Conservation (phyloP, 2,888 invertebrate species). For the Cryptus viduatorius region DNA sequence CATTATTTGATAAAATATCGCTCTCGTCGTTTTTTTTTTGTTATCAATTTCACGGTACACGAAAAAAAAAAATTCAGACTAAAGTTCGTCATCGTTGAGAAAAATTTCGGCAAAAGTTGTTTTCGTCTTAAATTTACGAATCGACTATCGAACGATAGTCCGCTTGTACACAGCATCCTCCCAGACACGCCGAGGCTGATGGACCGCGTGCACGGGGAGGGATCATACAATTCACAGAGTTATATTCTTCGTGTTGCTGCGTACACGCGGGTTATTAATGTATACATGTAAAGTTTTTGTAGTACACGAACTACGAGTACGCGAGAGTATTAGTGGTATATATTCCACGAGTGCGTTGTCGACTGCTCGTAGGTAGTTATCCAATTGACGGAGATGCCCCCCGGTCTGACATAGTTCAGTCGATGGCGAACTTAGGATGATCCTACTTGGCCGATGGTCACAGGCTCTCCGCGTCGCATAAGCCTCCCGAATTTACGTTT, state of each 20-base stretch:
- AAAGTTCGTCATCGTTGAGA: not conserved
- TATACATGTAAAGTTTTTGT: conserved; percentile 7
- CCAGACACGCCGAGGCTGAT: not conserved
- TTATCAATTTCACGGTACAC: conserved; percentile 10
- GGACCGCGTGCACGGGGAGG: not conserved
- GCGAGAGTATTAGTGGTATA: conserved; percentile 24
- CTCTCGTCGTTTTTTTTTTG: not conserved
- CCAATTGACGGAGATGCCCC: conserved; percentile 82
- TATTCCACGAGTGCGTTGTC: conserved; percentile 69
- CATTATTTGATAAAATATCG: conserved; percentile 32
- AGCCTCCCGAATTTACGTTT: conserved; percentile 4
- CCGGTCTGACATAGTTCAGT: conserved; percentile 83
- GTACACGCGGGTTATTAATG: not conserved
- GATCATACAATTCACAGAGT: not conserved
- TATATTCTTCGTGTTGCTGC: not conserved
- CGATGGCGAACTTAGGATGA: conserved; percentile 81
- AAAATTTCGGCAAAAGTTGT: not conserved
- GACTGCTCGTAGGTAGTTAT: conserved; percentile 80
- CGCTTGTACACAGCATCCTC: no score
- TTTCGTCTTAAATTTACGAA: not conserved
- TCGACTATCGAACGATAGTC: no score
- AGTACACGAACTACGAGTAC: conserved; percentile 9
- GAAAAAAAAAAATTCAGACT: not conserved
- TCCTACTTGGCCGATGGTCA: conserved; percentile 73
- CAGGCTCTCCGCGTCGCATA: conserved; percentile 46